A percentile compares a stretch with the other conserved stretches of the same genome.
These are phyloP conservation scores for Campoplex nolae DNA, from an alignment of 2,888 invertebrate genomes.

Conservation along the genomic window DNA sequence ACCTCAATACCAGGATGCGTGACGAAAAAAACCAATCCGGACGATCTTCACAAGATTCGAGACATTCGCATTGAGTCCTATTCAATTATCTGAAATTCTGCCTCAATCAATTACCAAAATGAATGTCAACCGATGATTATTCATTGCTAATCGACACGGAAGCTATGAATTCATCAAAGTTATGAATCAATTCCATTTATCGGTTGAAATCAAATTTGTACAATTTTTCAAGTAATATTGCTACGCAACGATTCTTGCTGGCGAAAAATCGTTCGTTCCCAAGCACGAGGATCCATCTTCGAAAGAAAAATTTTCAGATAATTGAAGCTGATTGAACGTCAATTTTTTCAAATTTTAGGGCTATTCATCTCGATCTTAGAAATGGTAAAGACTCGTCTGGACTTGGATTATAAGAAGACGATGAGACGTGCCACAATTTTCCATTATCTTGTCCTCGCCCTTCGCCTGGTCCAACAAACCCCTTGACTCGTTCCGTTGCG, in stretches of 20 bases:
- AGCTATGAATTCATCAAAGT: no score
- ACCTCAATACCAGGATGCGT: constrained; percentile 34
- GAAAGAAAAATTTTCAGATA: background rate
- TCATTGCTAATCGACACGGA: no score
- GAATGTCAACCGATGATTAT: background rate
- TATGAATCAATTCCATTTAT: no score
- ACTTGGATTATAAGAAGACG: background rate
- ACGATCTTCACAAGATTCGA: background rate
- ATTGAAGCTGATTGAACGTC: background rate
- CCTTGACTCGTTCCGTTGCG: constrained; percentile 46
- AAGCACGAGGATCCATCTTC: no score
- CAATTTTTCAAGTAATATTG: no score
- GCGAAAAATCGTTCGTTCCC: no score
- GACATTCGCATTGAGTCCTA: background rate
- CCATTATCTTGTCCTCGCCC: constrained; percentile 30
- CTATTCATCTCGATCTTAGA: background rate
- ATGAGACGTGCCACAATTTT: background rate
- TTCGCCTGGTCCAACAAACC: constrained; percentile 60
- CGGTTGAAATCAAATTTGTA: no score
- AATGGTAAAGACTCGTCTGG: background rate
- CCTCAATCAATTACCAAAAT: background rate
- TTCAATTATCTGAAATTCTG: background rate
- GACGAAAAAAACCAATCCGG: background rate
- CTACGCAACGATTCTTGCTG: no score
- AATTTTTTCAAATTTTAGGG: background rate